A percentile compares a stretch with the other conserved stretches of the same genome.
Conservation (phyloP, 2,888 invertebrate species). For the Eupsilia transversa region DNA sequence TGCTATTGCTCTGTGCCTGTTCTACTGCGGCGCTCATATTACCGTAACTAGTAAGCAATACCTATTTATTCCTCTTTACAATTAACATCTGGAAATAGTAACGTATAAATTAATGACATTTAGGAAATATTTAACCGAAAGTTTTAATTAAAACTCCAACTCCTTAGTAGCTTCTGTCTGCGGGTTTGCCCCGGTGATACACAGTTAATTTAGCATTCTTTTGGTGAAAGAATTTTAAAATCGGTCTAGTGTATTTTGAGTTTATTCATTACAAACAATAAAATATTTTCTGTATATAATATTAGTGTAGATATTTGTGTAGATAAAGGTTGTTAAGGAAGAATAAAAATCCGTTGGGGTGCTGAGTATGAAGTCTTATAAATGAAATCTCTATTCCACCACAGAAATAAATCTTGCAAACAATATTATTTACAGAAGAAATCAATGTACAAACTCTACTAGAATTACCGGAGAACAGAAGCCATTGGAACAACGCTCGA, state of each 20-base stretch:
- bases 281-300: too few relatives aligned
- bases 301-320: too few relatives aligned
- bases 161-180: too few relatives aligned
- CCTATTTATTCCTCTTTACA: conserved; percentile 54
- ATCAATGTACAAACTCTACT: conserved; percentile 28
- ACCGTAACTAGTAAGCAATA: conserved; percentile 65
- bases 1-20: conserved; percentile 77
- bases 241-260: too few relatives aligned
- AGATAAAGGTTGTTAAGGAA: background rate
- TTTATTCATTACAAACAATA: too few relatives aligned
- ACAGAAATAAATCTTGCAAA: conserved; percentile 23
- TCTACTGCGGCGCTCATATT: conserved; percentile 75
- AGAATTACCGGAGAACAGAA: conserved; percentile 44
- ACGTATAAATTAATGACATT: background rate
- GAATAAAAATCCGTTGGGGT: background rate
- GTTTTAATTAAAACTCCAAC: too few relatives aligned
- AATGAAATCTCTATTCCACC: background rate
- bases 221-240: too few relatives aligned
- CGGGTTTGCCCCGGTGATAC: too few relatives aligned
- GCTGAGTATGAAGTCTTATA: background rate
- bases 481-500: conserved; percentile 41
- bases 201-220: too few relatives aligned
- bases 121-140: background rate
- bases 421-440: conserved; percentile 30
- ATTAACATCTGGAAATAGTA: conserved; percentile 9